Percentiles rank a stretch among this genome's conserved stretches.
Conservation (phyloP, 2,797 vertebrate species). For the Prionace glauca region DNA sequence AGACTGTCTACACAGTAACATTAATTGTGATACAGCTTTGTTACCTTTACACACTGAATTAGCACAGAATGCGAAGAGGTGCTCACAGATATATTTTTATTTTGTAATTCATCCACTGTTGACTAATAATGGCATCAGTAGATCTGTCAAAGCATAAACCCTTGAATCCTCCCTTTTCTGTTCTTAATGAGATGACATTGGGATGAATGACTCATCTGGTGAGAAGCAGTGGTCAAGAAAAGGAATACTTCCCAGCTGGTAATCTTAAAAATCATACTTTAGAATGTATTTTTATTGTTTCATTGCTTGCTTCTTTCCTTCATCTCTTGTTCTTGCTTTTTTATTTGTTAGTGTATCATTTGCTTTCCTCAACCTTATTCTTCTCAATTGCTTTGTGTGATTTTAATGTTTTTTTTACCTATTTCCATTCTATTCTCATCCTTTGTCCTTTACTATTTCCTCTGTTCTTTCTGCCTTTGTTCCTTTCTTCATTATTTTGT, state of each 20-base stretch:
- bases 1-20: constrained; percentile 11
- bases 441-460: background rate
- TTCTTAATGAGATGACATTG: background rate
- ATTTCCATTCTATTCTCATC: background rate
- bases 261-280: background rate
- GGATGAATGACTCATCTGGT: background rate
- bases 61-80: background rate
- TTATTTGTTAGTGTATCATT: background rate
- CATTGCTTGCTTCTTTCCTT: background rate
- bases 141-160: background rate
- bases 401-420: background rate
- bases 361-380: background rate
- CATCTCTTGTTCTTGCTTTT: background rate
- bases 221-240: background rate
- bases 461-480: background rate
- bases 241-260: background rate
- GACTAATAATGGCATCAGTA: background rate
- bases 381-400: background rate
- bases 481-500: background rate
- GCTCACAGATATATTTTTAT: background rate
- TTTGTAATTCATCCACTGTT: background rate
- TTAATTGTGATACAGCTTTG: background rate
- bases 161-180: background rate
- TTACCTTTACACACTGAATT: background rate
- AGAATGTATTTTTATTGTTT: background rate